Evolutionary conservation across 2,797 vertebrate species (phyloP), one percentile per base, ranked within the genome.

Genomic region (Peromyscus attwateri): DNA sequence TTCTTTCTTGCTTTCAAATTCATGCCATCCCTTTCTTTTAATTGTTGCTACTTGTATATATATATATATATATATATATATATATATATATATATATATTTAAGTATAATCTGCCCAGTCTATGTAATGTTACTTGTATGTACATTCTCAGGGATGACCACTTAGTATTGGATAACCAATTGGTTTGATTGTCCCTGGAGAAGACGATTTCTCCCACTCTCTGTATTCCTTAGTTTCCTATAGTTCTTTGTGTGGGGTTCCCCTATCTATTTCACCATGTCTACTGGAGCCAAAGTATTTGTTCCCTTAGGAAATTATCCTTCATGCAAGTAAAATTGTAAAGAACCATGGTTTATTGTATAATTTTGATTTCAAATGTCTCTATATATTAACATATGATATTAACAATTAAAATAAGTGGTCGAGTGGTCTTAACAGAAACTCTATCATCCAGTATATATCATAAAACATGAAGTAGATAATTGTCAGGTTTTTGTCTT

Each of bases 401-500:
- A 88, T 80, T 89, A 89, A 73, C n/a, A 95, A 91, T 87, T 94
- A 92, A 95, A 97, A 95, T 80, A 76, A 95, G 49, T 80, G n/a
- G 73, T 91, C 88, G 37, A 80, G 75, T 37, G 34, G 31, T 95
- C 87, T 94, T 97, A 77, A 98, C 95, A 89, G 40, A 96, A 57
- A 95, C 6, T 49, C 92, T 52, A 52, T 75, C 62, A 75, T 84
- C 89, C 10, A 91, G 95, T 97, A 95, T 95, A 76, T 94, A 98
- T 75, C 92, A 93, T 55, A 80, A 37, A 97, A 96, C 83, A 96
- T 94, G 73, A 98, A 97, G 80, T 70, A 82, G 66, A 70, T 97
- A 98, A 98, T 97, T 98, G 92, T 97, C 95, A 94, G 94, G 89
- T 97, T 98, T 57, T 97, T 95, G 98, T 98, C 97, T 97, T 97